Evolutionary conservation across 2,888 invertebrate species (phyloP).

Genomic region (Cephus sareptanus): DNA sequence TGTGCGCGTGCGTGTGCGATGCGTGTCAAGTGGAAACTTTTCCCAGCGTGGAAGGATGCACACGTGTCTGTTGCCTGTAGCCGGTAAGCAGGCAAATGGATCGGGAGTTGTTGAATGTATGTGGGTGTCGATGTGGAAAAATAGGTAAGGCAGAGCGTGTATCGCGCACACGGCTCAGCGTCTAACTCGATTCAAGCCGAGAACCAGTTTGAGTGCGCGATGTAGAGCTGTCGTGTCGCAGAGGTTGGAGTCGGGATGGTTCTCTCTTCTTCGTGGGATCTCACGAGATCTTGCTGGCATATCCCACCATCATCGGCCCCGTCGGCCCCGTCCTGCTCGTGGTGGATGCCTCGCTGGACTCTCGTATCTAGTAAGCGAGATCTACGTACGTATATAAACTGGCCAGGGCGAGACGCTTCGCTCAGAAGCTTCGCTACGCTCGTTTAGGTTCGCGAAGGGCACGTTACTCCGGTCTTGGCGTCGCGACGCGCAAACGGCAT

Average conservation of each 20-base stretch:
- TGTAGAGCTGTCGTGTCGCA: constrained; percentile 29
- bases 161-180: not conserved
- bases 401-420: constrained; percentile 58
- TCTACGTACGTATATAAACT: constrained; percentile 63
- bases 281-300: constrained; percentile 27
- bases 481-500: too few species aligned
- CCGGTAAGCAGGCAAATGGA: too few species aligned
- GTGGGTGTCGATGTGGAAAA: too few species aligned
- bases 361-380: constrained; percentile 48
- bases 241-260: constrained; percentile 27
- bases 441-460: constrained; percentile 31
- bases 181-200: constrained; percentile 19
- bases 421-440: constrained; percentile 61
- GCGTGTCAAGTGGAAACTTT: too few species aligned
- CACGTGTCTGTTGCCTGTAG: too few species aligned
- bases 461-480: too few species aligned
- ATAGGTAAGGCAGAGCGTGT: not conserved
- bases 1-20: not conserved
- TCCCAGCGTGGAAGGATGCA: too few species aligned
- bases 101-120: too few species aligned
- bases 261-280: constrained; percentile 31
- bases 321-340: constrained; percentile 14
- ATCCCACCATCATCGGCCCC: constrained; percentile 23
- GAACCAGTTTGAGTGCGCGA: constrained; percentile 39
- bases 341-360: not conserved